A percentile compares a stretch with the other conserved stretches of the same genome.
Evolutionary conservation across 1,140 invertebrate species (phyloP).

Genomic region (Drosophila athabasca): DNA sequence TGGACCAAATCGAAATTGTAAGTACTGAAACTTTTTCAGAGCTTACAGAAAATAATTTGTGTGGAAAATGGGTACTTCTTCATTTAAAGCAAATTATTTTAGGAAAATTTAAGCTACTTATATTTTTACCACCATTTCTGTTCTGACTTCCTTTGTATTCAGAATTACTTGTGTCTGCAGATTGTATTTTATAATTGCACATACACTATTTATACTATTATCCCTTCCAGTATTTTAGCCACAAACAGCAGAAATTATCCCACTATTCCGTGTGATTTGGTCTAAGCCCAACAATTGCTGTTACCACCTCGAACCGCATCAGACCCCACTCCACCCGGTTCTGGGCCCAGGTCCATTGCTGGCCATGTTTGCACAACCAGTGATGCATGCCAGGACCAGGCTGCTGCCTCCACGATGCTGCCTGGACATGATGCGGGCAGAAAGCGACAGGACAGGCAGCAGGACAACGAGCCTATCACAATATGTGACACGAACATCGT

Average conservation of each 20-base stretch:
- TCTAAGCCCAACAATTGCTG: slow-evolving; percentile 33
- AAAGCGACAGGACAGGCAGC: not conserved
- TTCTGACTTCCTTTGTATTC: no score
- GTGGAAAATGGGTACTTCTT: no score
- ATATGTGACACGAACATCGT: slow-evolving; percentile 21
- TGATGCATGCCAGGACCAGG: slow-evolving; percentile 63
- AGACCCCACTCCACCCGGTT: not conserved
- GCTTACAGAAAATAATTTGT: no score
- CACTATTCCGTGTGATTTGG: slow-evolving; percentile 15
- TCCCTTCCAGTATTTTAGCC: no score
- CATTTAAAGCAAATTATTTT: no score
- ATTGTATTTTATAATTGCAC: no score
- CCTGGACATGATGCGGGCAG: slow-evolving; percentile 45
- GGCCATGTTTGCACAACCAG: slow-evolving; percentile 62
- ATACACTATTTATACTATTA: no score
- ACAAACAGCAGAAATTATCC: not conserved
- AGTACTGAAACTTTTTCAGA: not conserved
- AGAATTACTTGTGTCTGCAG: no score
- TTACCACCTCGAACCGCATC: slow-evolving; percentile 26
- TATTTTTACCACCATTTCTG: no score
- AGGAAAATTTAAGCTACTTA: no score
- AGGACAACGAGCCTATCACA: slow-evolving; percentile 38
- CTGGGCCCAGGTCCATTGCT: not conserved
- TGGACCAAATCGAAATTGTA: slow-evolving; percentile 3
- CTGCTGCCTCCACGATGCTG: slow-evolving; percentile 26